A percentile compares a stretch with the other conserved stretches of the same genome.
These are phyloP conservation scores for Syrphus vitripennis DNA, from an alignment of 2,888 invertebrate genomes.

Conservation along the genomic window DNA sequence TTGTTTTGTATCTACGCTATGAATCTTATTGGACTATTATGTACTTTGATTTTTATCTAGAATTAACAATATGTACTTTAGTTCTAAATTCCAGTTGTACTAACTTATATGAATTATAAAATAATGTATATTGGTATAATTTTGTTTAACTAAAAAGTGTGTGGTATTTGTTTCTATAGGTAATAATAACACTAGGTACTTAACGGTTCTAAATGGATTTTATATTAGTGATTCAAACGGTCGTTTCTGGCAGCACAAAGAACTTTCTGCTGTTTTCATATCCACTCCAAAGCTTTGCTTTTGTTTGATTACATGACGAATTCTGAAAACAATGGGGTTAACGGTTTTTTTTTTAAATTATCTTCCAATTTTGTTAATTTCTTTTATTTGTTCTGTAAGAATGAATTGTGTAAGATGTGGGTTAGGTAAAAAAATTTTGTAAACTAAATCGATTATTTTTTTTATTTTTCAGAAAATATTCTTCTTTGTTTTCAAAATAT, in stretches of 20 bases:
- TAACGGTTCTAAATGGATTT: slow-evolving; percentile 40
- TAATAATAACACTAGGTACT: slow-evolving; percentile 32
- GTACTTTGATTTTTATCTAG: not conserved
- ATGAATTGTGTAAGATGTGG: not conserved
- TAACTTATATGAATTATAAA: not conserved
- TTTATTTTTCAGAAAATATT: slow-evolving; percentile 21
- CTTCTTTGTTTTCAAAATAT: no score
- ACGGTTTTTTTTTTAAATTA: not conserved
- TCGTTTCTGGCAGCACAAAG: slow-evolving; percentile 72
- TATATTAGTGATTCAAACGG: slow-evolving; percentile 71
- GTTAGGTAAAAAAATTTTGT: not conserved
- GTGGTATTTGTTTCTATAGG: not conserved
- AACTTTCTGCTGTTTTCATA: slow-evolving; percentile 69
- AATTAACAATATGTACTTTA: not conserved
- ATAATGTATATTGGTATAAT: not conserved
- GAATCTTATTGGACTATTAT: not conserved
- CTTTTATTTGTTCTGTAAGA: not conserved
- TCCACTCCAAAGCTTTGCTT: slow-evolving; percentile 73
- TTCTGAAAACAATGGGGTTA: slow-evolving; percentile 71
- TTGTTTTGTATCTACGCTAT: not conserved
- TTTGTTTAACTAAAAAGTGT: not conserved
- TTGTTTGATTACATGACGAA: slow-evolving; percentile 70
- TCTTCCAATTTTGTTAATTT: not conserved
- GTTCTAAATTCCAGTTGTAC: not conserved
- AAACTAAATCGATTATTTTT: not conserved